These are phyloP conservation scores for Toxotes chatareus DNA, from an alignment of 2,113 vertebrate genomes.

Conservation along the genomic window DNA sequence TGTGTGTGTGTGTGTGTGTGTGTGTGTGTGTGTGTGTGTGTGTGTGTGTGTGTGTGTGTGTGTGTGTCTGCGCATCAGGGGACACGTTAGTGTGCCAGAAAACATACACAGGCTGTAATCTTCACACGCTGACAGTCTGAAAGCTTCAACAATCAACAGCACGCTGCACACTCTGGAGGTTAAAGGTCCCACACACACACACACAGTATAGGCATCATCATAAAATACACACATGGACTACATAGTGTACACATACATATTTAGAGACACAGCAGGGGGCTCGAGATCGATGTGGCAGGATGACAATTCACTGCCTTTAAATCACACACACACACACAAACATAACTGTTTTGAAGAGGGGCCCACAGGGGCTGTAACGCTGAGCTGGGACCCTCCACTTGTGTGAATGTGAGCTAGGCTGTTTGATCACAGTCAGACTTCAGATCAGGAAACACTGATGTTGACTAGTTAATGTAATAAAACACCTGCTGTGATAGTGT, in stretches of 20 bases:
- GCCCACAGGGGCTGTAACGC: too few species aligned
- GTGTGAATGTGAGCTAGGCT: too few species aligned
- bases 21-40: constrained; percentile 8
- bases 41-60: constrained; percentile 27
- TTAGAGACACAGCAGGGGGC: constrained; percentile 19
- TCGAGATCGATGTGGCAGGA: background rate
- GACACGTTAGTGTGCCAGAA: background rate
- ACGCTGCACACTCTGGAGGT: constrained; percentile 12
- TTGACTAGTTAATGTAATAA: too few species aligned
- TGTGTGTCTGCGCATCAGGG: constrained; percentile 18
- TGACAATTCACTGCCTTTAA: constrained; percentile 20
- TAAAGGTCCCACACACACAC: constrained; percentile 29
- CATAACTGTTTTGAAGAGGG: background rate
- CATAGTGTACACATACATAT: background rate
- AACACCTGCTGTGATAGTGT: too few species aligned
- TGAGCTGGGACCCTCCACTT: too few species aligned
- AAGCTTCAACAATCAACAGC: constrained; percentile 30
- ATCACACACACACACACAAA: constrained; percentile 4
- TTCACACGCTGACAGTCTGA: constrained; percentile 40
- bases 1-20: background rate
- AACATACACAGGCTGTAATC: constrained; percentile 31
- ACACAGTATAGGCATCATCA: constrained; percentile 10
- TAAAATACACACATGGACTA: constrained; percentile 1
- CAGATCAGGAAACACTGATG: too few species aligned
- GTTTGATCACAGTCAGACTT: too few species aligned